Evolutionary conservation across 1,140 invertebrate species (phyloP), one percentile per base, ranked within the genome.

Genomic region (Drosophila trapezifrons): DNA sequence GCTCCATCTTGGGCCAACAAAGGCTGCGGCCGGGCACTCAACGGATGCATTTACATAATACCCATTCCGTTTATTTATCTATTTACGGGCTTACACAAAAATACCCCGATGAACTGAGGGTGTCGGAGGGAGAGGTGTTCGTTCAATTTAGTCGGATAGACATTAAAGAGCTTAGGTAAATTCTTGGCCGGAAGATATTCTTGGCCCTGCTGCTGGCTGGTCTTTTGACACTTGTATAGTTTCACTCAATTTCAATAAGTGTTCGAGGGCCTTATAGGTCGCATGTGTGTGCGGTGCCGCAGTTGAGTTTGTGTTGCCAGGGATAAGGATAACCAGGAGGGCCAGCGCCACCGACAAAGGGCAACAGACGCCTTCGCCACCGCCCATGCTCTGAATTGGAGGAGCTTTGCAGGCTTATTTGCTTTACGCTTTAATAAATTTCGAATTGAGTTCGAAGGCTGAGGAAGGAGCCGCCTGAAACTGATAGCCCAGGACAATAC

Each of bases 181-280:
- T 78, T 80, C 74, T 51, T 63, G 22, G 52, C 56, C 66, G 12
- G 69, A 70, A 76, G 49, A 79, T 65, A 60, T 73, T 63, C 25
- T 32, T 40, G 29, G 49, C 25, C 43, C 20, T 46, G 45, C 49
- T 20, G 12, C 49, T 20, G 17, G 49, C 60, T 79, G 60, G 47
- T 71, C 84, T 80, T 77, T 83, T 83, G 80, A 87, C 84, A 87
- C 84, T 87, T 87, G 79, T 87, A 87, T 78, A 80, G 84, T 87
- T 87, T 89, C 84, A 46, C 52, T 83, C 71, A 77, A 79, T 86
- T 82, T 86, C 83, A 86, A 79, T 86, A 87, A 89, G 76, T 74
- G 84, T 70, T 77, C 60, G 51, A 47, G 58, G 35, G 57, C 42
- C 37, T 18, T 40, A 49, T 35, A 25, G 37, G 62, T 22, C 29